Base-by-base conservation (phyloP, 2,113 vertebrate species). In the Cryptomyrus ogoouensis region DNA sequence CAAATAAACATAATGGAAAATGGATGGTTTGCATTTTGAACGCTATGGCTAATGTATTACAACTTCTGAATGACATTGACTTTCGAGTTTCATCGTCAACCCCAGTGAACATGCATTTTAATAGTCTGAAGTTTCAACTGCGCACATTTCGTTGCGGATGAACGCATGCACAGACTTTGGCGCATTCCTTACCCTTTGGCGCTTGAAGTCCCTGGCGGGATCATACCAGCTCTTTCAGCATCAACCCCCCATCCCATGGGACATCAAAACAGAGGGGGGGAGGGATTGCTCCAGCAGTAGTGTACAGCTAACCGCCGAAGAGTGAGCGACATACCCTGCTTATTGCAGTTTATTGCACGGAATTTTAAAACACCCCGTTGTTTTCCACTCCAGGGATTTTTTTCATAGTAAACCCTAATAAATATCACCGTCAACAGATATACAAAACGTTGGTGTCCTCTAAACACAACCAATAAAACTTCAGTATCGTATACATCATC, bases 21-120 rank as follows among this genome's bases (percentile, higher is more conserved):
- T 42, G 74, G 74, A 80, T 80, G 2, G 35, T 31, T 56, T 70
- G 62, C 62, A 80, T 80, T 21, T 80, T 39, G 17, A 42, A 80
- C 0, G 15, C 74, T 19, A 35, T 15, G 13, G 74, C 74, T 80
- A 80, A 80, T 80, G 74, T 42, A 2, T 42, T 80, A 17, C 35
- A 80, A 80, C 74, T 80, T 80, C 35, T 80, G 74, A 39, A 42
- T 80, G 74, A 80, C 74, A 80, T 80, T 80, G 74, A 80, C 35
- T 80, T 77, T 42, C 17, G 74, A 80, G 74, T 42, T 42, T 15
- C 35, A 39, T 42, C 10, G 35, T 39, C 17, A 42, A 42, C 74
- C 74, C 74, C 35, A 2, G 17, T 80, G 74, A 80, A 80, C 74
- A 80, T 80, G 74, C 74, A 80, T 35, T 39, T 80, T 80, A 80